Conservation (phyloP, 2,113 vertebrate species). For the Dipodomys spectabilis region DNA sequence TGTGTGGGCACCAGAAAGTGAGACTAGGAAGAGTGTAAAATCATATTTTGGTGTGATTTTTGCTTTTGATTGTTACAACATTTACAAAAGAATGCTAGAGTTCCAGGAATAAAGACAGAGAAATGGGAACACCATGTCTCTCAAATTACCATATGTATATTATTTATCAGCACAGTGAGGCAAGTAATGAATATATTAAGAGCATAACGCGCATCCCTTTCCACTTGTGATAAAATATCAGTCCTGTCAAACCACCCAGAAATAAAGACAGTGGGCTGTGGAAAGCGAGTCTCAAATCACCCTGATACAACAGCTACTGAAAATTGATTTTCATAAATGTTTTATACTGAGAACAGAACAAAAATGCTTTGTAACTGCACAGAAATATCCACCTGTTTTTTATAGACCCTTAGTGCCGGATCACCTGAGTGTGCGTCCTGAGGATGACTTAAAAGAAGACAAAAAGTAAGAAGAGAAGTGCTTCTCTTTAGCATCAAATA, state of each 20-base stretch:
- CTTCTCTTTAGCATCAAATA: background rate
- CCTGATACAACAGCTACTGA: background rate
- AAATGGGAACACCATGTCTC: constrained; percentile 54
- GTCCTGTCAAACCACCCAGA: constrained; percentile 12
- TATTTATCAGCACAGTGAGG: constrained; percentile 56
- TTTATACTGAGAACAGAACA: constrained; percentile 30
- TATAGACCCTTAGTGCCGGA: background rate
- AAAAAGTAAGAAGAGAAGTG: constrained; percentile 16
- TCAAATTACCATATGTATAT: constrained; percentile 73
- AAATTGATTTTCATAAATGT: constrained; percentile 65
- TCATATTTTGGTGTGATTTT: constrained; percentile 44
- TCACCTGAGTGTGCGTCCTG: background rate
- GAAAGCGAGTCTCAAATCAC: constrained; percentile 19
- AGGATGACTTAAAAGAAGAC: constrained; percentile 16
- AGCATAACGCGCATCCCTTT: constrained; percentile 18
- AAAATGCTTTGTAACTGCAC: background rate
- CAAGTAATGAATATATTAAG: constrained; percentile 63
- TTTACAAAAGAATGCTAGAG: constrained; percentile 55
- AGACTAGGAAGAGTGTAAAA: constrained; percentile 38
- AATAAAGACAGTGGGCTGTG: background rate
- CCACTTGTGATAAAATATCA: background rate
- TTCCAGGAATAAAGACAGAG: constrained; percentile 63
- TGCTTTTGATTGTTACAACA: constrained; percentile 57
- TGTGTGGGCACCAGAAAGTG: constrained; percentile 11
- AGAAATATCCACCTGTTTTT: background rate